These are phyloP conservation scores for Platichthys stellatus DNA, from an alignment of 2,113 vertebrate species.

Conservation along the genomic window DNA sequence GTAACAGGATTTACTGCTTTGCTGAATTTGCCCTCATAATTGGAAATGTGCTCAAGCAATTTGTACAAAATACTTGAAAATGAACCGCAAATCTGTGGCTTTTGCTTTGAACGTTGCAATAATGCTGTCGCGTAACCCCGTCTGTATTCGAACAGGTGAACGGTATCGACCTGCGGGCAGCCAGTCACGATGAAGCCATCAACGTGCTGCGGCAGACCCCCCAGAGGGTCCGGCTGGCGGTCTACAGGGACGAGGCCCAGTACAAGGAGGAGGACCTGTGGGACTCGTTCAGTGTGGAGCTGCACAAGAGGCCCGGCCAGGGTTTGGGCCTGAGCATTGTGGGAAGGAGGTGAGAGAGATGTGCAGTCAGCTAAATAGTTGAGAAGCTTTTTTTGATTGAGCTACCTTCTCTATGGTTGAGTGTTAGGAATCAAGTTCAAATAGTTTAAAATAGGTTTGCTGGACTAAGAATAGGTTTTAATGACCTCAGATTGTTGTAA, in stretches of 20 bases:
- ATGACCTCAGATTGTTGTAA: too few relatives aligned
- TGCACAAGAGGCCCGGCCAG: conserved; percentile 92
- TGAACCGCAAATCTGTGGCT: neutral
- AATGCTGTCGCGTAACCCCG: neutral
- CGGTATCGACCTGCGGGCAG: conserved; percentile 90
- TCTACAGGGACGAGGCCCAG: conserved; percentile 94
- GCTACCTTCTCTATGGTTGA: too few relatives aligned
- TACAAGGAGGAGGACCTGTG: conserved; percentile 97
- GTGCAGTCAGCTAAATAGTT: neutral
- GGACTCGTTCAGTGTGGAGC: conserved; percentile 89
- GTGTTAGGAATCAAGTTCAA: too few relatives aligned
- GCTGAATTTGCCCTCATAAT: neutral
- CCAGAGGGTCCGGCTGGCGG: conserved; percentile 87
- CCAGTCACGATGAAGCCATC: conserved; percentile 96
- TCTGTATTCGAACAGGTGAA: conserved; percentile 85
- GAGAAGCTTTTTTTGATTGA: too few relatives aligned
- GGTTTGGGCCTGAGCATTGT: conserved; percentile 96
- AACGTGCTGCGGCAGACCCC: conserved; percentile 95
- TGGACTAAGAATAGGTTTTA: too few relatives aligned
- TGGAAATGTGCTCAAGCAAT: neutral
- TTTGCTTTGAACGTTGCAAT: neutral
- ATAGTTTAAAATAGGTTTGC: too few relatives aligned
- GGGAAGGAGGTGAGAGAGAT: conserved; percentile 87
- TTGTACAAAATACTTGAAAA: neutral
- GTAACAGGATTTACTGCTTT: neutral